phyloP scores from a whole-genome alignment of 1,140 invertebrate species.

The Bombus sibiricus region DNA sequence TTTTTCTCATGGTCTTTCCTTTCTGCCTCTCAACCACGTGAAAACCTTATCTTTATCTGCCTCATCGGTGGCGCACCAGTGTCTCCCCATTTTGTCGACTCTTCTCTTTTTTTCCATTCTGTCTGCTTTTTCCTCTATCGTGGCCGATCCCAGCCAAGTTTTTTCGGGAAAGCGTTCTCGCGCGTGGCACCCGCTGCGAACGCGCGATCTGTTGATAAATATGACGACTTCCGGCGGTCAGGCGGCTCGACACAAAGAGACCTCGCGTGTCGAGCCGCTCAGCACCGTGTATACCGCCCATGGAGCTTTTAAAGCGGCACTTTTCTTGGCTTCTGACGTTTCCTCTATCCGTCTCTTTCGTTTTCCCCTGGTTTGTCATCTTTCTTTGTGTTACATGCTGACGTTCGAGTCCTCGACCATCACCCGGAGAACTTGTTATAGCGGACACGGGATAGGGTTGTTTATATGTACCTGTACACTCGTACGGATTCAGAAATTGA shows the following conservation, averaged over 20 bases:
- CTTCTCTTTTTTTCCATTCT: too few species aligned
- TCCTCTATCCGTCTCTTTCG: background rate
- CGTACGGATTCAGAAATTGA: constrained; percentile 13
- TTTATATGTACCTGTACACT: background rate
- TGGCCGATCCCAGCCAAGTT: background rate
- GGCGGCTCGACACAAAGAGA: background rate
- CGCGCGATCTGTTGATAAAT: constrained; percentile 37
- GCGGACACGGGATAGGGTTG: background rate
- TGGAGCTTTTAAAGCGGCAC: constrained; percentile 17
- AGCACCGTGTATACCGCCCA: background rate
- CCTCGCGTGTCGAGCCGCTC: constrained; percentile 25
- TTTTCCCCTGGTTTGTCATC: background rate
- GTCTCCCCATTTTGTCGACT: background rate
- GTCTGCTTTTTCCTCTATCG: background rate
- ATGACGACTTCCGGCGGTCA: constrained; percentile 41
- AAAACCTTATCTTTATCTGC: constrained; percentile 28
- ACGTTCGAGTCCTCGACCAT: background rate
- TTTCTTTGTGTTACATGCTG: background rate
- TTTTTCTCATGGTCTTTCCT: background rate
- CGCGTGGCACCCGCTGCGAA: constrained; percentile 14
- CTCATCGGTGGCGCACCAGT: background rate
- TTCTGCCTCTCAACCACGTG: background rate
- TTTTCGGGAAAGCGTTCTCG: constrained; percentile 24
- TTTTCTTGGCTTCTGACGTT: constrained; percentile 9
- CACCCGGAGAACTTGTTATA: background rate